Percentiles rank a stretch among this genome's conserved stretches.
phyloP scores from a whole-genome alignment of 64 coral and sea anemone genomes.

The Pocillopora verrucosa region DNA sequence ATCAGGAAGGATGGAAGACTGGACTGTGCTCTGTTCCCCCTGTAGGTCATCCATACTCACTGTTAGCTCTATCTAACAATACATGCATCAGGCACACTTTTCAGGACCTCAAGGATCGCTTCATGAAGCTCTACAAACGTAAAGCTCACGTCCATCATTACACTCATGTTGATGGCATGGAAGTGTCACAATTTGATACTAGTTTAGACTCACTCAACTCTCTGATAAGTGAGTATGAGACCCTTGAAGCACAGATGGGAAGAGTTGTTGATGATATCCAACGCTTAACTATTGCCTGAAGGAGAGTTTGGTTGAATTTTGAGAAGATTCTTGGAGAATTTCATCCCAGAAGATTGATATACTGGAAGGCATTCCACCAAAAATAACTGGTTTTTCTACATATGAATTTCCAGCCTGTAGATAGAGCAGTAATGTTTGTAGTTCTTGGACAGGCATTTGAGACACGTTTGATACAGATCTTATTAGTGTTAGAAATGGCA shows the following conservation, averaged over 20 bases:
- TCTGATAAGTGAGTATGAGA: slow-evolving; percentile 73
- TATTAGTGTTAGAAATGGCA: too few relatives aligned
- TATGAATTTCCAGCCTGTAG: too few relatives aligned
- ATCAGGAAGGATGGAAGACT: slow-evolving; percentile 98
- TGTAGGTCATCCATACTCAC: slow-evolving; percentile 90
- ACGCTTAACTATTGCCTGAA: slow-evolving; percentile 75
- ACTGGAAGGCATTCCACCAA: too few relatives aligned
- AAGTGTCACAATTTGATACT: slow-evolving; percentile 74
- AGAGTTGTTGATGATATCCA: slow-evolving; percentile 55
- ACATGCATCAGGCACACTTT: slow-evolving; percentile 93
- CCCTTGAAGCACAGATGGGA: slow-evolving; percentile 57
- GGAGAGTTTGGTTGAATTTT: background rate
- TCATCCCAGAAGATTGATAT: background rate
- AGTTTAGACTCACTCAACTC: slow-evolving; percentile 84
- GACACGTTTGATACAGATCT: too few relatives aligned
- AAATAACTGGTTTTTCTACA: too few relatives aligned
- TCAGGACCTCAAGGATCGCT: slow-evolving; percentile 73
- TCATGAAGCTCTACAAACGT: slow-evolving; percentile 88
- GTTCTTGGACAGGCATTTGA: too few relatives aligned
- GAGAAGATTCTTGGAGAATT: background rate
- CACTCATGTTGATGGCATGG: slow-evolving; percentile 82
- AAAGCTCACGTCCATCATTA: slow-evolving; percentile 98
- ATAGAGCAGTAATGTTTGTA: too few relatives aligned
- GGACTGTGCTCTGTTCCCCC: slow-evolving; percentile 91
- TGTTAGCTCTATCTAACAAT: slow-evolving; percentile 89